phyloP scores from a whole-genome alignment of 2,113 vertebrate species.

The Rhea americana region DNA sequence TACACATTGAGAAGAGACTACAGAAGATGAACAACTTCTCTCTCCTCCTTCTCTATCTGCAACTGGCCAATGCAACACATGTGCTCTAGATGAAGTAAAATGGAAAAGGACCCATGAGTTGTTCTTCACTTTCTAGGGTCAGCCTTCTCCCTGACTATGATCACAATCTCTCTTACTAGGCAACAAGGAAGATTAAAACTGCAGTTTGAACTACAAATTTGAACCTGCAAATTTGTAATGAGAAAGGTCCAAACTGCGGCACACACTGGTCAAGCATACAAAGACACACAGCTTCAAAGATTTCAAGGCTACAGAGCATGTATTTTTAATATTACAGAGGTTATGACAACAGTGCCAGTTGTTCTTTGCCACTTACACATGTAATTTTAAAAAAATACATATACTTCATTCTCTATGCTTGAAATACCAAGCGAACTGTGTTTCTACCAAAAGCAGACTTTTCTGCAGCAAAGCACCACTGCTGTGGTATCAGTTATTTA shows the following conservation, averaged over 20 bases:
- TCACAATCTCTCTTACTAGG: neutral
- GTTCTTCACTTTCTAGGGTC: neutral
- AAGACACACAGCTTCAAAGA: neutral
- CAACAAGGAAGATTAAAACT: neutral
- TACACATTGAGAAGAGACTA: rapidly evolving
- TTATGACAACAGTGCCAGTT: neutral
- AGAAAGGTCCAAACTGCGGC: neutral
- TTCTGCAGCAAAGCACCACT: slow-evolving; percentile 33
- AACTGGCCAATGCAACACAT: neutral
- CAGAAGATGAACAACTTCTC: neutral
- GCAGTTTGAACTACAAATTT: too few species aligned
- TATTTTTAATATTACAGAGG: neutral
- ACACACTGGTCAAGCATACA: neutral
- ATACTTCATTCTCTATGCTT: neutral
- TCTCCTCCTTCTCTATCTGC: neutral
- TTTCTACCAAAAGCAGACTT: slow-evolving; percentile 5
- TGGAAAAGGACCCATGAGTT: neutral
- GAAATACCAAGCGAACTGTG: neutral
- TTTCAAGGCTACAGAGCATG: neutral
- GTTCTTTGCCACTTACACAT: neutral
- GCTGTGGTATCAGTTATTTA: slow-evolving; percentile 65
- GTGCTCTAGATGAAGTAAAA: neutral
- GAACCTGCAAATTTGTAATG: neutral
- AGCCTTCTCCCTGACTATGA: neutral
- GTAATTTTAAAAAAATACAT: neutral